phyloP scores from a whole-genome alignment of 2,888 invertebrate species.

The Eristalis pertinax region DNA sequence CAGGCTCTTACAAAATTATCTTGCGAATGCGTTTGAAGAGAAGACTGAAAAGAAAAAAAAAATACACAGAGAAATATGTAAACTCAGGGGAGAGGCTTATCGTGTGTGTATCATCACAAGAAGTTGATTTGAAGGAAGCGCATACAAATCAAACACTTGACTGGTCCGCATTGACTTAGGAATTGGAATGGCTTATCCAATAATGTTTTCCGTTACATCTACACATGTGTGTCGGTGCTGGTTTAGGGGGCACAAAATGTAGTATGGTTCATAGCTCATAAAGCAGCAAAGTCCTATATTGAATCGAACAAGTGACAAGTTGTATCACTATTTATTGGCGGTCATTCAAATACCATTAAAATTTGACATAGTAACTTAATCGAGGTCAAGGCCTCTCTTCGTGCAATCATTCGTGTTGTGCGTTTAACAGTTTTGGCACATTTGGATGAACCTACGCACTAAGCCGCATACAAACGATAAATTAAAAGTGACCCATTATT shows the following conservation, averaged over 20 bases:
- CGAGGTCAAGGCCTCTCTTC: background rate
- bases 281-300: background rate
- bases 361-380: background rate
- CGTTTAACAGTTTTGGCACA: conserved; percentile 1
- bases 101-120: background rate
- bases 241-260: too few species aligned
- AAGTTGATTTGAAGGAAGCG: background rate
- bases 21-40: background rate
- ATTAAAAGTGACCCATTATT: background rate
- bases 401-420: background rate
- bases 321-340: background rate
- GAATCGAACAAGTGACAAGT: background rate
- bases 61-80: background rate
- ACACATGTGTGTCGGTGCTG: too few species aligned
- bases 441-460: background rate
- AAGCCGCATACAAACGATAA: background rate
- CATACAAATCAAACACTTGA: too few species aligned
- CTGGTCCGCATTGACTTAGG: background rate
- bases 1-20: conserved; percentile 15
- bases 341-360: background rate
- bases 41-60: background rate
- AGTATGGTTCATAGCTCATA: too few species aligned
- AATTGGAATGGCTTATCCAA: background rate
- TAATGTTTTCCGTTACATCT: too few species aligned
- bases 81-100: background rate